phyloP scores from a whole-genome alignment of 2,888 invertebrate genomes.

The Horisme vitalbata region DNA sequence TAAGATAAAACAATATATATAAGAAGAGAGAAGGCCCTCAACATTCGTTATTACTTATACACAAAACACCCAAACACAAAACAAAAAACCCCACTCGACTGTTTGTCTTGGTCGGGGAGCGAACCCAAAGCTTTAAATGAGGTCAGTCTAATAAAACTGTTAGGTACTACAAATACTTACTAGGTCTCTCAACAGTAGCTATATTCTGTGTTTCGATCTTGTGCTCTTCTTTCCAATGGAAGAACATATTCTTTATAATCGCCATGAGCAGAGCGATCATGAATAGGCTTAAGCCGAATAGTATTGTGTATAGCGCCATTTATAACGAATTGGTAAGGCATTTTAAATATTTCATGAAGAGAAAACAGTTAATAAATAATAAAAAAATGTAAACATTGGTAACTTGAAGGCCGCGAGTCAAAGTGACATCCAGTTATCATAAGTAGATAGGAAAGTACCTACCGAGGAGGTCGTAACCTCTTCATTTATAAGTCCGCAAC shows the following conservation, averaged over 20 bases:
- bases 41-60: too few species aligned
- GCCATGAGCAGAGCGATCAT: constrained; percentile 72
- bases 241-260: constrained; percentile 73
- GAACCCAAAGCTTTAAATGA: too few species aligned
- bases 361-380: constrained; percentile 16
- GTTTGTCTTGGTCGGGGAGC: too few species aligned
- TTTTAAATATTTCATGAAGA: too few species aligned
- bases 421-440: background rate
- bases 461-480: constrained; percentile 2
- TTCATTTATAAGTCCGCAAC: too few species aligned
- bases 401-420: background rate
- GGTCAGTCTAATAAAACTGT: too few species aligned
- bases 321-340: too few species aligned
- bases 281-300: constrained; percentile 73
- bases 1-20: too few species aligned
- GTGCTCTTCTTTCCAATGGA: constrained; percentile 71
- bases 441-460: background rate
- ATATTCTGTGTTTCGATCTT: constrained; percentile 58
- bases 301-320: constrained; percentile 75
- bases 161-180: constrained; percentile 51
- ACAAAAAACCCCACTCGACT: too few species aligned
- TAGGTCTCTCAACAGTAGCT: constrained; percentile 55
- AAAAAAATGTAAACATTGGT: constrained; percentile 7
- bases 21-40: too few species aligned
- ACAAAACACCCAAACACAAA: too few species aligned